Evolutionary conservation across 2,888 invertebrate genomes (phyloP).

Genomic region (Capitulum mitella): DNA sequence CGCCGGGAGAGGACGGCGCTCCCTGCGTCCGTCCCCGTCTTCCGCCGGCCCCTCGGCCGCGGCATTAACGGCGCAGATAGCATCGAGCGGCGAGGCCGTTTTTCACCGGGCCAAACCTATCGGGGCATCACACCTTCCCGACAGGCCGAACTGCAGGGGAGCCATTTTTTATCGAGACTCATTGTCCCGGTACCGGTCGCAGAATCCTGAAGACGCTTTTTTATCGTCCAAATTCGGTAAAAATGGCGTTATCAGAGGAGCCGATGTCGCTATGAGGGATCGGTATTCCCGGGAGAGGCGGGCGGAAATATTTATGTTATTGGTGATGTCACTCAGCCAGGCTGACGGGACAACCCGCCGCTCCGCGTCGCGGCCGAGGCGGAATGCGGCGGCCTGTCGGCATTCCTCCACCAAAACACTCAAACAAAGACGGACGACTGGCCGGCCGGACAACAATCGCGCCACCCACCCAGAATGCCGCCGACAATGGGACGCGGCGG

Average conservation of each 20-base stretch:
- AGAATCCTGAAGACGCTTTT: neutral
- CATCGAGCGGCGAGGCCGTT: neutral
- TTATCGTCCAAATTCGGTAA: neutral
- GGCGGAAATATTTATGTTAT: neutral
- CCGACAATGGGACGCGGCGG: neutral
- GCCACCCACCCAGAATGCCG: neutral
- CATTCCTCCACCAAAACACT: neutral
- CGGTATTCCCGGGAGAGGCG: neutral
- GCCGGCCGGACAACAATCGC: neutral
- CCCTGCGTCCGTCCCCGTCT: neutral
- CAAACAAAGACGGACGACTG: neutral
- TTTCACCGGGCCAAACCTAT: constrained; percentile 1
- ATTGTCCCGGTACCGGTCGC: neutral
- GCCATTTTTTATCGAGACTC: constrained; percentile 7
- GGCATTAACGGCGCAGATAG: neutral
- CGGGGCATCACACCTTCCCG: constrained; percentile 16
- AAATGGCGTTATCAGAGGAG: neutral
- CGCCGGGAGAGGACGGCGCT: neutral
- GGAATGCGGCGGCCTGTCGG: neutral
- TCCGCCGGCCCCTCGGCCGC: neutral
- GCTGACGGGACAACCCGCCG: no score
- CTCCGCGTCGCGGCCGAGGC: no score
- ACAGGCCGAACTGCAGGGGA: neutral
- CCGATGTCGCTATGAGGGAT: neutral
- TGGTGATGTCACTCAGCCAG: neutral